These are phyloP conservation scores for Australoheros scitulus DNA, from an alignment of 2,113 vertebrate species.

Conservation along the genomic window DNA sequence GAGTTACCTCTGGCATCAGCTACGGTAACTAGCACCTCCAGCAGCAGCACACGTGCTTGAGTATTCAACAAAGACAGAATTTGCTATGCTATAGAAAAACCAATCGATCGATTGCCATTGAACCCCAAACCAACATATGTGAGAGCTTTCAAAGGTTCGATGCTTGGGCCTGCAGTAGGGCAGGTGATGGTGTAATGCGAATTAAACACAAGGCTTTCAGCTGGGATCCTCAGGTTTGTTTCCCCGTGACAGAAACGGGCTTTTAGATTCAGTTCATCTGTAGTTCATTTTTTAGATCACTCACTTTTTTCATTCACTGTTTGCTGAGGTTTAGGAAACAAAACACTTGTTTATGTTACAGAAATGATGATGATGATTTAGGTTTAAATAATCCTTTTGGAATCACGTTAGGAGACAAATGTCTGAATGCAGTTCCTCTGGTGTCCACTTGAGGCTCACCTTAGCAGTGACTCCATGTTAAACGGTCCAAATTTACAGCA, in stretches of 20 bases:
- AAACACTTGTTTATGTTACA: not conserved
- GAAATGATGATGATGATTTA: not conserved
- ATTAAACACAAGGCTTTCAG: not conserved
- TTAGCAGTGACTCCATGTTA: not conserved
- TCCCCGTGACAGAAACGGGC: not conserved
- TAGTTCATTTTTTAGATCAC: not conserved
- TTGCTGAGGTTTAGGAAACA: not conserved
- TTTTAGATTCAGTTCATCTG: not conserved
- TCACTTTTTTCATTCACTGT: accelerated
- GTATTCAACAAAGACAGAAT: not conserved
- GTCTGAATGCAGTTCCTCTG: not conserved
- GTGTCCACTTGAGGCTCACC: not conserved
- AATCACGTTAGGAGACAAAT: not conserved
- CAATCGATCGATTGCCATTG: not conserved
- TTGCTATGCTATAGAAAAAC: not conserved
- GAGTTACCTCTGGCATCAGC: not conserved
- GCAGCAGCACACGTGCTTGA: not conserved
- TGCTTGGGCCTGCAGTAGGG: not conserved
- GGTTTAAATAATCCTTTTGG: not conserved
- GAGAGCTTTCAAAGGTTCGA: not conserved
- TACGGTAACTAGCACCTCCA: not conserved
- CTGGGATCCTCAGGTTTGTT: not conserved
- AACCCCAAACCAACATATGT: not conserved
- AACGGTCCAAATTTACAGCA: no score
- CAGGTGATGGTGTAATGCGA: not conserved